Evolutionary conservation across 2,797 vertebrate species (phyloP), one percentile per base, ranked within the genome.

Genomic region (Parauchenoglanis ngamensis): DNA sequence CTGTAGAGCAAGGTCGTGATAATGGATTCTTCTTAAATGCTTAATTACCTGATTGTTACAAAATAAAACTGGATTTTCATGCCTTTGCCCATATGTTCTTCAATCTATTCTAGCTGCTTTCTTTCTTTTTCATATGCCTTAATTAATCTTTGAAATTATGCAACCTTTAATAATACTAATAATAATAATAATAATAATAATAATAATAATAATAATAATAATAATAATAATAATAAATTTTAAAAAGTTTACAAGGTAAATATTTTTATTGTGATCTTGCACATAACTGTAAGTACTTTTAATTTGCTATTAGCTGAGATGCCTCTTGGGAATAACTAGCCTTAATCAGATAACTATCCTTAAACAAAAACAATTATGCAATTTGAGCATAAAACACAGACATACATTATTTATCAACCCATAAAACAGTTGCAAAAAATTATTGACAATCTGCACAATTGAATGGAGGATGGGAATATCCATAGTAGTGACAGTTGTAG

Each of bases 401-500:
- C 81, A 87, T 88, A 11, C 81, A 90, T 91, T 85, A 90, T 90
- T 92, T 89, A 91, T 90, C 65, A 57, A 40, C 31, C n/a, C 3
- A 46, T 85, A 87, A 88, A 80, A 86, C 72, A 87, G 56, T 83
- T 68, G 17, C 35, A 40, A 40, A 72, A 85, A 89, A 89, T 86
- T 88, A 90, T 91, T 91, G 91, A 91, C 89, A 90, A 68, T 90
- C 75, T 89, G 86, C 75, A 89, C 79, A 86, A 76, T 82, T 88
- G 86, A 84, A 90, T 91, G 87, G 87, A 90, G 83, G 78, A 85
- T 83, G 83, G 86, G 83, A 91, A 89, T 88, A 85, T 92, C 85
- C 76, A 84, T 80, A 67, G 86, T 86, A 75, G 88, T 92, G 90
- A 92, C 92, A 92, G 91, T 91, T 92, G 90, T 91, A 91, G 87